These are phyloP conservation scores for Opisthocomus hoazin DNA, from an alignment of 2,113 vertebrate genomes.

Conservation along the genomic window DNA sequence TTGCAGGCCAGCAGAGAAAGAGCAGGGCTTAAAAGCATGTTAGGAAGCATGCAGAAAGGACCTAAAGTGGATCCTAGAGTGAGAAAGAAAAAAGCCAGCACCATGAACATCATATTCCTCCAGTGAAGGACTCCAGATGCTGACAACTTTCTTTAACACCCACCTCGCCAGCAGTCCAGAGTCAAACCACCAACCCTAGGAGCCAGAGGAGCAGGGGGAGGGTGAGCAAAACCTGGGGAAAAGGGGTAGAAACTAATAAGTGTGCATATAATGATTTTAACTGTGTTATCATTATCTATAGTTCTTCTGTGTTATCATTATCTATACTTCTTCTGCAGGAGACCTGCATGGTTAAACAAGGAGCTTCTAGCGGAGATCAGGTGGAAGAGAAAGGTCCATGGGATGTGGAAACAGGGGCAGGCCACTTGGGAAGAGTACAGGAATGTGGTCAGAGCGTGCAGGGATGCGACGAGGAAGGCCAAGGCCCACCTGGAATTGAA, in stretches of 20 bases:
- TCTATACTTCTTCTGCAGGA: not conserved
- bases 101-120: not conserved
- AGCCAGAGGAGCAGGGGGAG: not conserved
- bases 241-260: not conserved
- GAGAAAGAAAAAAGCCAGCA: not conserved
- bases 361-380: too few relatives aligned
- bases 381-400: too few relatives aligned
- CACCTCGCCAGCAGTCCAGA: not conserved
- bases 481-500: too few relatives aligned
- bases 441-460: too few relatives aligned
- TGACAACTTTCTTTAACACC: not conserved
- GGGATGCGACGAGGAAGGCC: too few relatives aligned
- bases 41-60: not conserved
- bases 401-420: too few relatives aligned
- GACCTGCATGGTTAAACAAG: too few relatives aligned
- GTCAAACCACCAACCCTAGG: not conserved
- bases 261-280: not conserved
- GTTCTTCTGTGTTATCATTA: not conserved
- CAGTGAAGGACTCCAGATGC: not conserved
- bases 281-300: not conserved
- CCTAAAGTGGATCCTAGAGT: not conserved
- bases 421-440: too few relatives aligned
- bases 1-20: not conserved
- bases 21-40: not conserved
- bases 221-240: not conserved